phyloP scores from a whole-genome alignment of 2,113 vertebrate genomes.

The Oxyura jamaicensis region DNA sequence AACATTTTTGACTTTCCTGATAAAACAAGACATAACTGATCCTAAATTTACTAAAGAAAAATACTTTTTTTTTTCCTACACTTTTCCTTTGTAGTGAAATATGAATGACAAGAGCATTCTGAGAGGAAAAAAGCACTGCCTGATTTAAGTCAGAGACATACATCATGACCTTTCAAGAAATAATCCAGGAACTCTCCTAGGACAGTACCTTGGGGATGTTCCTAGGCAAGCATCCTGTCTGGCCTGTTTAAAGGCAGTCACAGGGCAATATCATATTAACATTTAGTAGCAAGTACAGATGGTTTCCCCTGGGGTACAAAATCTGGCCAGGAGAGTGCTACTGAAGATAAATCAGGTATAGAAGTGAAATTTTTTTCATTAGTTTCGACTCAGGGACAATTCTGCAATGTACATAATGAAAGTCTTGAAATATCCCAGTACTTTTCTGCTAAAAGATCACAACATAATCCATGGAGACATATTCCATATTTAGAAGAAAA shows the following conservation, averaged over 20 bases:
- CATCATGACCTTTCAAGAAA: neutral
- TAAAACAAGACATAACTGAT: neutral
- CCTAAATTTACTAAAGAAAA: conserved; percentile 15
- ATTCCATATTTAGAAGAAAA: neutral
- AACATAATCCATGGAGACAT: rapidly evolving
- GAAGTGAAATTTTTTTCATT: neutral
- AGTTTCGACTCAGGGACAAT: neutral
- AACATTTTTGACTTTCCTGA: conserved; percentile 38
- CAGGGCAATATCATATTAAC: neutral
- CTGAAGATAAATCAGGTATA: neutral
- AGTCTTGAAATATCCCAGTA: neutral
- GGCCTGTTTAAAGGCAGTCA: neutral
- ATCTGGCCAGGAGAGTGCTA: neutral
- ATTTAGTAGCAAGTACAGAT: neutral
- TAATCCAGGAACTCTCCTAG: neutral
- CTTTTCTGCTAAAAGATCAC: neutral
- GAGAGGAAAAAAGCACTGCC: neutral
- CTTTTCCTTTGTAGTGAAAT: neutral
- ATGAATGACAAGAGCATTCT: neutral
- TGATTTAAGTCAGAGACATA: neutral
- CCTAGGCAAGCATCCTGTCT: neutral
- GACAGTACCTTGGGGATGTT: neutral
- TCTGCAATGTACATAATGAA: neutral
- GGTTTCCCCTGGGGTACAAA: neutral
- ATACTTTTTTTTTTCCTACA: neutral